Evolutionary conservation across 2,797 vertebrate species (phyloP).

Genomic region (Lutjanus argentimaculatus): DNA sequence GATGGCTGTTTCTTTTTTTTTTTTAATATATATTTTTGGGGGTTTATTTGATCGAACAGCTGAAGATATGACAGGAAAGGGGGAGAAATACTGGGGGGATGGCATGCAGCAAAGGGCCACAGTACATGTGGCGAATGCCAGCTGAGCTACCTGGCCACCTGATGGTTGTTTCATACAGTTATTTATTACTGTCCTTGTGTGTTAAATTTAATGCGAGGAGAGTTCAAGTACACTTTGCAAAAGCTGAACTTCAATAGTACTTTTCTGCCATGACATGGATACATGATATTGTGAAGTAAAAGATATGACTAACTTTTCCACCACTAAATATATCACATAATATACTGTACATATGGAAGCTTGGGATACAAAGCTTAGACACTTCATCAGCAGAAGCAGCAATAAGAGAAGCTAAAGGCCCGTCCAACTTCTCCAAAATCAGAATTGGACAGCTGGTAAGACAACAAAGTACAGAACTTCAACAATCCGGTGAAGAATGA

Average conservation of each 20-base stretch:
- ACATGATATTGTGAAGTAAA: not conserved
- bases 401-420: conserved; percentile 23
- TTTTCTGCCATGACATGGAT: not conserved
- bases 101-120: too few relatives aligned
- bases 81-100: too few relatives aligned
- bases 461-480: conserved; percentile 61
- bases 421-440: conserved; percentile 23
- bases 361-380: not conserved
- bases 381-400: not conserved
- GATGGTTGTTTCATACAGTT: too few relatives aligned
- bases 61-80: too few relatives aligned
- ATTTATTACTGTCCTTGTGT: too few relatives aligned
- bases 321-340: not conserved
- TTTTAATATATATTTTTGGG: too few relatives aligned
- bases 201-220: too few relatives aligned
- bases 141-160: too few relatives aligned
- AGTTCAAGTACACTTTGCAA: not conserved
- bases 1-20: too few relatives aligned
- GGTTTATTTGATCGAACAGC: too few relatives aligned
- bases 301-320: not conserved
- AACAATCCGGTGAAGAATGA: conserved; percentile 53
- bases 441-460: conserved; percentile 69
- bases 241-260: not conserved
- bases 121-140: too few relatives aligned
- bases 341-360: not conserved